A percentile compares a stretch with the other conserved stretches of the same genome.
phyloP scores from a whole-genome alignment of 2,113 vertebrate species.

The Elachura formosa region DNA sequence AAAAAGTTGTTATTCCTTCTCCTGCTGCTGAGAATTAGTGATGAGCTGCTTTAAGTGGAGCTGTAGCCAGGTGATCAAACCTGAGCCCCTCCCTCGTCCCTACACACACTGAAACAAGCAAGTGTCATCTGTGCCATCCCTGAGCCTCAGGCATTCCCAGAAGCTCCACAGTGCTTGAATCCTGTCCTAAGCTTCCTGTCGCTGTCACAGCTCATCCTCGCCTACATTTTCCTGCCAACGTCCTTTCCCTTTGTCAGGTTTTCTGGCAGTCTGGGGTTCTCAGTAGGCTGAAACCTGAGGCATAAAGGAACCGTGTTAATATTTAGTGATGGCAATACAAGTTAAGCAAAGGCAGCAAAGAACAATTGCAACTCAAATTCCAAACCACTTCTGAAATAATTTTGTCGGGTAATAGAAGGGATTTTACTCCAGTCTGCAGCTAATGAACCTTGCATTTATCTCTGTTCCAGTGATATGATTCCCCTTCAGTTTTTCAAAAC shows the following conservation, averaged over 20 bases:
- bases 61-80: neutral
- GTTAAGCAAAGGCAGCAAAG: neutral
- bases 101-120: fast-evolving
- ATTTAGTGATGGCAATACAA: neutral
- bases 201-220: neutral
- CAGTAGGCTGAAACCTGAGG: neutral
- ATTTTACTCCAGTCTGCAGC: neutral
- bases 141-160: neutral
- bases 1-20: neutral
- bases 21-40: neutral
- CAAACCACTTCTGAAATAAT: neutral
- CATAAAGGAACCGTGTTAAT: neutral
- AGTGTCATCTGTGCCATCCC: neutral
- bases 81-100: neutral
- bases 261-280: neutral
- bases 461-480: neutral
- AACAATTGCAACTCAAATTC: neutral
- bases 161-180: neutral
- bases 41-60: neutral
- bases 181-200: neutral
- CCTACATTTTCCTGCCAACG: neutral
- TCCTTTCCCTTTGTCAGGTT: neutral
- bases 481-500: neutral
- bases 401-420: neutral
- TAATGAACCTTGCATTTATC: neutral